Evolutionary conservation across 2,888 invertebrate species (phyloP).

Genomic region (Pardosa pseudoannulata): DNA sequence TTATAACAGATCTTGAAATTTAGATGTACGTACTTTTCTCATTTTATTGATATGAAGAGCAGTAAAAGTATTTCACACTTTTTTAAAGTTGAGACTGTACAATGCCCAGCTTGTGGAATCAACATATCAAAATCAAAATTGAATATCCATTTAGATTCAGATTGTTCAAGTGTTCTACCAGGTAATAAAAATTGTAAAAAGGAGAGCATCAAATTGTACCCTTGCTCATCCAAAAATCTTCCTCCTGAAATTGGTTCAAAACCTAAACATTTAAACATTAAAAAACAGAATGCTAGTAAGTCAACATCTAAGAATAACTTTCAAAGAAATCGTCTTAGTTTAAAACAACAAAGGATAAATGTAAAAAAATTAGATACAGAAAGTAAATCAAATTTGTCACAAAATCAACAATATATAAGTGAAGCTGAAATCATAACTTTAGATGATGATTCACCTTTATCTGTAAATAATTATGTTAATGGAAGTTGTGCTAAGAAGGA

Average conservation of each 20-base stretch:
- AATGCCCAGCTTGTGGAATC: conserved; percentile 45
- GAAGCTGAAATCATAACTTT: not conserved
- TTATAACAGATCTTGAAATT: too few relatives aligned
- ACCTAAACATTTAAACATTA: not conserved
- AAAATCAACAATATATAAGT: not conserved
- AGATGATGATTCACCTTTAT: conserved; percentile 31
- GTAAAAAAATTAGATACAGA: not conserved
- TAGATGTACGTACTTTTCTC: too few relatives aligned
- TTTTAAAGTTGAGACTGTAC: conserved; percentile 28
- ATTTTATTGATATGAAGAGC: conserved; percentile 54
- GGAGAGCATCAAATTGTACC: too few relatives aligned
- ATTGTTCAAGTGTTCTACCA: conserved; percentile 10
- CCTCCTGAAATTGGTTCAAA: too few relatives aligned
- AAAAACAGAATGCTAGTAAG: not conserved
- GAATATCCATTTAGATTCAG: conserved; percentile 46
- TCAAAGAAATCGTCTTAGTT: conserved; percentile 11
- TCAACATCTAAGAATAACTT: not conserved
- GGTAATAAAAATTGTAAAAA: too few relatives aligned
- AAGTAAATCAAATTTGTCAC: not conserved
- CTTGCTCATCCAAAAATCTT: too few relatives aligned
- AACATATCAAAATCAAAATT: conserved; percentile 29
- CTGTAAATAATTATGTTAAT: conserved; percentile 18
- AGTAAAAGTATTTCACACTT: conserved; percentile 30
- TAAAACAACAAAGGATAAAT: conserved; percentile 30
- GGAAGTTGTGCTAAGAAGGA: too few relatives aligned